phyloP scores from a whole-genome alignment of 2,888 invertebrate species.

The Perizoma affinitatum region DNA sequence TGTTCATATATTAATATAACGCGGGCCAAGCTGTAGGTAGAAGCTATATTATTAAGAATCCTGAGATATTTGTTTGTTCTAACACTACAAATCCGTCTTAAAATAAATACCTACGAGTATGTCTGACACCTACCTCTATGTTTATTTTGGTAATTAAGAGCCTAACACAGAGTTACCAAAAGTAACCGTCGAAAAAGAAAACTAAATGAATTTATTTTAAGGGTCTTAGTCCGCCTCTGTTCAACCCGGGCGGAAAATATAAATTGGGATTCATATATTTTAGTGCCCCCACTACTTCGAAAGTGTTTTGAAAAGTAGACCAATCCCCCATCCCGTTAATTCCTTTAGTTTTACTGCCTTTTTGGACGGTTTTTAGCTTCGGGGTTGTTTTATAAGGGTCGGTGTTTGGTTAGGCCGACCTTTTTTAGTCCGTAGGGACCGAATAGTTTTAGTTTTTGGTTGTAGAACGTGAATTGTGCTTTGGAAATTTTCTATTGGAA shows the following conservation, averaged over 20 bases:
- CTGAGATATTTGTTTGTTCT: no score
- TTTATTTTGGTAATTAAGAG: no score
- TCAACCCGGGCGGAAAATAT: constrained; percentile 70
- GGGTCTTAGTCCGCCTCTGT: constrained; percentile 49
- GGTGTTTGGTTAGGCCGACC: constrained; percentile 82
- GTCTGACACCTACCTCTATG: no score
- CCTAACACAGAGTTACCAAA: no score
- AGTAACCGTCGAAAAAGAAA: no score
- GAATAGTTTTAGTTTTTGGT: constrained; percentile 72
- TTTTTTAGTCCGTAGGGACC: constrained; percentile 75
- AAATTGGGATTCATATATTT: constrained; percentile 83
- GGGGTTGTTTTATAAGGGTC: constrained; percentile 79
- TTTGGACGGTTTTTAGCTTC: constrained; percentile 77
- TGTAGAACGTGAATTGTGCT: constrained; percentile 64
- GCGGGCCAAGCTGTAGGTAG: no score
- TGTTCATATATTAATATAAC: no score
- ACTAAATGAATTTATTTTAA: no score
- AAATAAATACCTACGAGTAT: no score
- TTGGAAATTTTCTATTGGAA: constrained; percentile 51
- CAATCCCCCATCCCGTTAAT: constrained; percentile 67
- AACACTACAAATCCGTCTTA: no score
- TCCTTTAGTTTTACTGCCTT: constrained; percentile 84
- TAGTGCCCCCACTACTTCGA: constrained; percentile 55
- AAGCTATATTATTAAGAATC: no score
- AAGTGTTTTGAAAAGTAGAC: constrained; percentile 84